Conservation (phyloP, 2,888 invertebrate species). For the Phragmatobia fuliginosa region DNA sequence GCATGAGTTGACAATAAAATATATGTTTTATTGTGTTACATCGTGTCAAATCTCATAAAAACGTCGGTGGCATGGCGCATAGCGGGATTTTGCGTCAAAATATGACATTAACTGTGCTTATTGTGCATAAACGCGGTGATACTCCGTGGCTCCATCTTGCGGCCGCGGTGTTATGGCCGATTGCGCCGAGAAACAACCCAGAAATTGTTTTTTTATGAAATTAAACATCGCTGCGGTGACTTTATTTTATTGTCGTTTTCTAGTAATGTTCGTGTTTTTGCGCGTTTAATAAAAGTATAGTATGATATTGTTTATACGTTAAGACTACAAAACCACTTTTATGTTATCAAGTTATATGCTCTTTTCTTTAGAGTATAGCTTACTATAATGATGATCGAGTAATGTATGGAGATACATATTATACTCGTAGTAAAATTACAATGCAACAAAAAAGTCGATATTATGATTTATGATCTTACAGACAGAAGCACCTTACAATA, state of each 20-base stretch:
- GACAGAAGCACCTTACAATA: constrained; percentile 80
- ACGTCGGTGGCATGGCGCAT: constrained; percentile 62
- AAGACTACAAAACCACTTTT: background rate
- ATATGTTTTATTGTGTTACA: constrained; percentile 72
- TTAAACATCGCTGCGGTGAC: constrained; percentile 54
- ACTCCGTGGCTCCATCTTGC: constrained; percentile 62
- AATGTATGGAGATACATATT: constrained; percentile 11
- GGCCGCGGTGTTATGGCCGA: constrained; percentile 69
- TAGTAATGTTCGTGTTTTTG: constrained; percentile 32
- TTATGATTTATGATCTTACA: constrained; percentile 74
- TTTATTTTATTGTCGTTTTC: constrained; percentile 49
- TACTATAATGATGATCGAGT: background rate
- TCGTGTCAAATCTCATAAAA: constrained; percentile 74
- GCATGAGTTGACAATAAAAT: constrained; percentile 75
- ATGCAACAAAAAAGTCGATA: constrained; percentile 42
- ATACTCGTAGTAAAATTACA: constrained; percentile 27
- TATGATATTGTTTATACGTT: background rate
- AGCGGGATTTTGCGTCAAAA: constrained; percentile 74
- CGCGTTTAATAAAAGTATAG: constrained; percentile 20
- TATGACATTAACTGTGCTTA: constrained; percentile 68
- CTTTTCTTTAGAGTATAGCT: background rate
- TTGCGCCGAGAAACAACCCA: constrained; percentile 65
- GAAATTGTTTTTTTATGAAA: constrained; percentile 63
- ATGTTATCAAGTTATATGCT: background rate
- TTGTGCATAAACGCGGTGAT: constrained; percentile 67